Percentiles rank a stretch among this genome's conserved stretches.
Evolutionary conservation across 2,888 invertebrate species (phyloP).

Genomic region (Drosophila neotestacea): DNA sequence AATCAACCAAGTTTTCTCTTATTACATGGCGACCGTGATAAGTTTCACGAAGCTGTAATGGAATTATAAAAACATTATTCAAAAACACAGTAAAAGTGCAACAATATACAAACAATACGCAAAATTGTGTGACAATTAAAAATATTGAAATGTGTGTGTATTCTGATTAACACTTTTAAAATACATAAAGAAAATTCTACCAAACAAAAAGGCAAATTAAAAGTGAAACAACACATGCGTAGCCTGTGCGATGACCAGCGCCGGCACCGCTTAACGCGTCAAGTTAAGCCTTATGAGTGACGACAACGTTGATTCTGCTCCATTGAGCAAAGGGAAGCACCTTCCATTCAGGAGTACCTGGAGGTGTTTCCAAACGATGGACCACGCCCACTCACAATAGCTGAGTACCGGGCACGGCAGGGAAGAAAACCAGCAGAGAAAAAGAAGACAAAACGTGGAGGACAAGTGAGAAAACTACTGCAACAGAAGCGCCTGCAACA

Average conservation of each 20-base stretch:
- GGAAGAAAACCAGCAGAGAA: constrained; percentile 4
- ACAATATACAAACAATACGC: constrained; percentile 1
- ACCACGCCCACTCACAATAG: constrained; percentile 23
- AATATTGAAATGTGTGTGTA: constrained; percentile 2
- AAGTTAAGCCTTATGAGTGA: constrained; percentile 5
- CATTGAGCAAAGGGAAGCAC: constrained; percentile 4
- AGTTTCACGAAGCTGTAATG: neutral
- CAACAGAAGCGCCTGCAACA: neutral
- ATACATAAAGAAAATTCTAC: constrained; percentile 2
- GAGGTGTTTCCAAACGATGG: constrained; percentile 1
- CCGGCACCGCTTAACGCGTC: constrained; percentile 7
- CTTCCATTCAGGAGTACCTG: too few relatives aligned
- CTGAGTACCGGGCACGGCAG: constrained; percentile 14
- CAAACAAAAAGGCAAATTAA: constrained; percentile 2
- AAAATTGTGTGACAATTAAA: constrained; percentile 1
- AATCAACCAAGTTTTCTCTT: too few relatives aligned
- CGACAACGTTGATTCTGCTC: constrained; percentile 1
- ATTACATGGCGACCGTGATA: constrained; percentile 2
- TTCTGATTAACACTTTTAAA: constrained; percentile 2
- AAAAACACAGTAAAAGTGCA: neutral
- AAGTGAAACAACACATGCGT: constrained; percentile 5
- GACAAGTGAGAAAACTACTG: constrained; percentile 1
- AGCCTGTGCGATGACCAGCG: constrained; percentile 8
- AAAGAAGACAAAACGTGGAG: constrained; percentile 6
- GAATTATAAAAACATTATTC: constrained; percentile 1